These are phyloP conservation scores for Hesperia comma DNA, from an alignment of 2,888 invertebrate genomes.

Conservation along the genomic window DNA sequence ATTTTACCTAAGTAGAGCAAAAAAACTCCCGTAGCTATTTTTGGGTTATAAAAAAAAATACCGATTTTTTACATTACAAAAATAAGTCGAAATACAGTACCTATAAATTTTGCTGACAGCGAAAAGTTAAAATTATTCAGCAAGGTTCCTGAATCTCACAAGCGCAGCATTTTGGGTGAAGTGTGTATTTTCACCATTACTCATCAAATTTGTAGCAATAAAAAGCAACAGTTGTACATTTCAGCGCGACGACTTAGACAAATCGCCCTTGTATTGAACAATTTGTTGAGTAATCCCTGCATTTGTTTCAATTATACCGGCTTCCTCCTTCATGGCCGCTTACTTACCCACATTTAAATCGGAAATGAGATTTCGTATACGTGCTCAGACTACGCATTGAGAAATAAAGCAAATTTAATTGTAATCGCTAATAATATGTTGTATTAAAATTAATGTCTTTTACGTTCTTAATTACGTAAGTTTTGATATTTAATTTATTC, in stretches of 20 bases:
- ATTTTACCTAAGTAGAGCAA: too few species aligned
- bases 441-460: constrained; percentile 9
- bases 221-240: constrained; percentile 63
- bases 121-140: too few species aligned
- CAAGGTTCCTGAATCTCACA: neutral
- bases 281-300: constrained; percentile 81
- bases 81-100: too few species aligned
- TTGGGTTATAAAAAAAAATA: too few species aligned
- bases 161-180: neutral
- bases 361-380: constrained; percentile 55
- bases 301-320: constrained; percentile 82
- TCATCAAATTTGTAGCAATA: constrained; percentile 62
- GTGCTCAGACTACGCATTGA: constrained; percentile 68
- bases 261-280: constrained; percentile 82
- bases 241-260: constrained; percentile 73
- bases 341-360: constrained; percentile 56
- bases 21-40: too few species aligned
- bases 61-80: too few species aligned
- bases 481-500: constrained; percentile 17
- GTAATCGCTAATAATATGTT: neutral
- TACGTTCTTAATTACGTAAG: neutral
- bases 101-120: too few species aligned
- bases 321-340: constrained; percentile 68
- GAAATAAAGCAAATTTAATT: constrained; percentile 37
- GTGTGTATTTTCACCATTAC: constrained; percentile 2